A percentile compares a stretch with the other conserved stretches of the same genome.
Conservation (phyloP, 2,113 vertebrate genomes). For the Eudyptes chrysolophus region DNA sequence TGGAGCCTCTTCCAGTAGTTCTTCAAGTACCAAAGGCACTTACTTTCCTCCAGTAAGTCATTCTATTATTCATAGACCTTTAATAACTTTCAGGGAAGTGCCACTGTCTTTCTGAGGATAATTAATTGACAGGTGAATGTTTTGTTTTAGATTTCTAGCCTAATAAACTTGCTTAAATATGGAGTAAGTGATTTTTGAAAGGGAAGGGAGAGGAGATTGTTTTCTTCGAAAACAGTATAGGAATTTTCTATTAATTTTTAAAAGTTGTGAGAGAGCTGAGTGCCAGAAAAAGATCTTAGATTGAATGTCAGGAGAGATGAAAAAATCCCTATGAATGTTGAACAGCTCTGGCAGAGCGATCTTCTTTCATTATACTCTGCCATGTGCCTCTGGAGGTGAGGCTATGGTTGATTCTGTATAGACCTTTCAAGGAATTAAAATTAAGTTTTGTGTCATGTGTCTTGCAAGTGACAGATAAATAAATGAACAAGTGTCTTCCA, state of each 20-base stretch:
- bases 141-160: not conserved
- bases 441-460: not conserved
- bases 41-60: slow-evolving; percentile 93
- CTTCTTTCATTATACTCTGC: not conserved
- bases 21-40: slow-evolving; percentile 96
- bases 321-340: not conserved
- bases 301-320: not conserved
- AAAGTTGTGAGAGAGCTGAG: not conserved
- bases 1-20: slow-evolving; percentile 96
- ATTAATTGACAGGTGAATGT: not conserved
- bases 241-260: not conserved
- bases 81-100: not conserved
- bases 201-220: not conserved
- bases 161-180: not conserved
- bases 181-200: not conserved
- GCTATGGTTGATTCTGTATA: not conserved
- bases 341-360: not conserved
- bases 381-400: not conserved
- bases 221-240: not conserved
- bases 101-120: not conserved
- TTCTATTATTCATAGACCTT: not conserved
- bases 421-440: not conserved
- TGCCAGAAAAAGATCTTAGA: not conserved
- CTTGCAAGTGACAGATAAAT: not conserved
- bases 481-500: not conserved